A percentile compares a stretch with the other conserved stretches of the same genome.
phyloP scores from a whole-genome alignment of 2,888 invertebrate species.

The Neoitamus cyanurus region DNA sequence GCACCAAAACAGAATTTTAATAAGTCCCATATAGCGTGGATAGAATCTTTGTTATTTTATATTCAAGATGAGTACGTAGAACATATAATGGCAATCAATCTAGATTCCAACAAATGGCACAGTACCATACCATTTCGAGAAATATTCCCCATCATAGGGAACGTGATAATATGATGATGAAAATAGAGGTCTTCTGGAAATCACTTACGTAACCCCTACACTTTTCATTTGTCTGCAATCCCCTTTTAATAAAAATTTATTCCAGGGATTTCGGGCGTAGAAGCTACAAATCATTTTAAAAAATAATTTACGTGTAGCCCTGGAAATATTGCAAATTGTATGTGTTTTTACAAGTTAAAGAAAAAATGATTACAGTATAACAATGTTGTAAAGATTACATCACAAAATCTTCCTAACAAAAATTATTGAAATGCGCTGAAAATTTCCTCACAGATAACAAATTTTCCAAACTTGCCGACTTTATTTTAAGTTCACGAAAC shows the following conservation, averaged over 20 bases:
- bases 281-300: too few relatives aligned
- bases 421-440: background rate
- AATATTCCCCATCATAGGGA: background rate
- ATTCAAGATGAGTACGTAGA: background rate
- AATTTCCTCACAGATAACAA: background rate
- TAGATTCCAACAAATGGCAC: background rate
- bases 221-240: too few relatives aligned
- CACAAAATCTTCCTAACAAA: background rate
- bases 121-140: background rate
- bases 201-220: background rate
- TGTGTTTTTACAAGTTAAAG: too few relatives aligned
- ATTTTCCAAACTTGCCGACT: background rate
- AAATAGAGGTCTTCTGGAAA: background rate
- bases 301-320: too few relatives aligned
- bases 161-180: background rate
- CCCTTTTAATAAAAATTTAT: too few relatives aligned
- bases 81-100: background rate
- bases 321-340: too few relatives aligned
- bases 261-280: too few relatives aligned
- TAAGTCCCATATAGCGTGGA: background rate
- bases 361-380: too few relatives aligned
- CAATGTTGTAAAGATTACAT: too few relatives aligned
- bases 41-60: background rate
- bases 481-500: background rate
- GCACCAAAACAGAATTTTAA: constrained; percentile 16